A percentile compares a stretch with the other conserved stretches of the same genome.
These are phyloP conservation scores for Herminia tarsipennalis DNA, from an alignment of 2,888 invertebrate species.

Conservation along the genomic window DNA sequence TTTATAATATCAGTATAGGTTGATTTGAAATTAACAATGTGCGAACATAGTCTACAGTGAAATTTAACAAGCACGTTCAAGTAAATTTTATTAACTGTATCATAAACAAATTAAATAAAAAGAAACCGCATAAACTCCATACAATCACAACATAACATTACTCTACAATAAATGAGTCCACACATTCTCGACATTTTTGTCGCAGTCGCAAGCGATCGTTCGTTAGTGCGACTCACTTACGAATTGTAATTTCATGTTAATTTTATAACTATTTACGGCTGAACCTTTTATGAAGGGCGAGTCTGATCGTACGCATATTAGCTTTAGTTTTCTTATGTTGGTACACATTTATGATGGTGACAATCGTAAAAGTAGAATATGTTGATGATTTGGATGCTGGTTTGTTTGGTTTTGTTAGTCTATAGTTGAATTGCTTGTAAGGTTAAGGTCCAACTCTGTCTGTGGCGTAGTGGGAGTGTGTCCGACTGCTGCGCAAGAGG, in stretches of 20 bases:
- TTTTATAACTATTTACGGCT: constrained; percentile 69
- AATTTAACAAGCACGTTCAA: no score
- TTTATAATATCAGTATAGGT: no score
- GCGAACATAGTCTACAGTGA: no score
- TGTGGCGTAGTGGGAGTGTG: no score
- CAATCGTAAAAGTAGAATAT: constrained; percentile 35
- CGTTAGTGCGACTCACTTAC: constrained; percentile 42
- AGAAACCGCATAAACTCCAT: constrained; percentile 25
- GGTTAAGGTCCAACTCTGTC: no score
- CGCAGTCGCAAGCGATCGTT: constrained; percentile 15
- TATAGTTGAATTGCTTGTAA: no score
- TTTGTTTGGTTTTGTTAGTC: constrained; percentile 17
- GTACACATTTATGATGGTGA: constrained; percentile 33
- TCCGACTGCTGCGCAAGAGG: no score
- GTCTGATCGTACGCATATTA: constrained; percentile 30
- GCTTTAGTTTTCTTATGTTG: constrained; percentile 33
- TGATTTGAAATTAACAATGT: no score
- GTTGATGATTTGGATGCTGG: constrained; percentile 31
- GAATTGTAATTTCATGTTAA: constrained; percentile 74
- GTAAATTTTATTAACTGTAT: no score
- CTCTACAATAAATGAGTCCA: constrained; percentile 28
- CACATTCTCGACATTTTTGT: constrained; percentile 39
- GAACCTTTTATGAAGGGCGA: constrained; percentile 48
- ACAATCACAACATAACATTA: constrained; percentile 32
- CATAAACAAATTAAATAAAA: constrained; percentile 16